Evolutionary conservation across 2,113 vertebrate species (phyloP).

Genomic region (Seriola quinqueradiata): DNA sequence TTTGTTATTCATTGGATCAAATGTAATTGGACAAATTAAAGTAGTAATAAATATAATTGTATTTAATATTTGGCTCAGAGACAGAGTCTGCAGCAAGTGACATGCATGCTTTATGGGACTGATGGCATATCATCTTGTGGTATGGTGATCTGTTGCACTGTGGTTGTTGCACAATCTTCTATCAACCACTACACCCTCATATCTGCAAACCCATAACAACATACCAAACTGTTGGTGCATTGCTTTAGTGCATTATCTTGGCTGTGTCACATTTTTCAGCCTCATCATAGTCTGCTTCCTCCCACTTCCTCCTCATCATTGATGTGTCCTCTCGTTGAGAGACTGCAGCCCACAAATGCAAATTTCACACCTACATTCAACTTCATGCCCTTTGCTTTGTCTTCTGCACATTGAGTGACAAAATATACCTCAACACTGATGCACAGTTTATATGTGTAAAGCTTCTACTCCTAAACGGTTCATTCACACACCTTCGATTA

Average conservation of each 20-base stretch:
- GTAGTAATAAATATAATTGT: not conserved
- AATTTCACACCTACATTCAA: not conserved
- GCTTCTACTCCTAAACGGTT: not conserved
- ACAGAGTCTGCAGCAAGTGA: not conserved
- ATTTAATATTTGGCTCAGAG: not conserved
- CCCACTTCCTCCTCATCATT: not conserved
- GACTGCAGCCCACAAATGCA: not conserved
- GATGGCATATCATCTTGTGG: not conserved
- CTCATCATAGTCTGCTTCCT: not conserved
- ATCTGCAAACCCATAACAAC: not conserved
- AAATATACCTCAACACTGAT: not conserved
- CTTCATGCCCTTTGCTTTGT: not conserved
- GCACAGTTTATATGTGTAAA: not conserved
- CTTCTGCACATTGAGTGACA: not conserved
- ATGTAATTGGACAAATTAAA: no score
- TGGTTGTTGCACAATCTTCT: not conserved
- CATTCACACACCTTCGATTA: not conserved
- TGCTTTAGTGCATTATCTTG: not conserved
- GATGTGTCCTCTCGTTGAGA: not conserved
- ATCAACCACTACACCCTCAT: not conserved
- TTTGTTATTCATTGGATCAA: no score
- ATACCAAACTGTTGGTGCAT: not conserved
- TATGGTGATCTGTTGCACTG: not conserved
- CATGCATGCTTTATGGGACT: not conserved
- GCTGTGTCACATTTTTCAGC: not conserved